Evolutionary conservation across 2,888 invertebrate genomes (phyloP).

Genomic region (Drosophila picticornis): DNA sequence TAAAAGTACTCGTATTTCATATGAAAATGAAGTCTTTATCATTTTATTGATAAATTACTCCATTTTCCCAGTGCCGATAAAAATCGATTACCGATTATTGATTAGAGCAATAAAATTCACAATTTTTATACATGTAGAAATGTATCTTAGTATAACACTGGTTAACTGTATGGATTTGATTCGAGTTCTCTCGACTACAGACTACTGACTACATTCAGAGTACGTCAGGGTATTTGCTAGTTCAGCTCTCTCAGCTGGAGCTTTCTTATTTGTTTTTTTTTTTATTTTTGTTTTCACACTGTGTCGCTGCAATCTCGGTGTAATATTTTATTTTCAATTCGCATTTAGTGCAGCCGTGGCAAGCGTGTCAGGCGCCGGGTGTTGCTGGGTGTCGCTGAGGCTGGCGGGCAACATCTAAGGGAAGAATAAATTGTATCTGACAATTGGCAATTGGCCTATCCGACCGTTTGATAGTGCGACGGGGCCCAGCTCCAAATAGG

Average conservation of each 20-base stretch:
- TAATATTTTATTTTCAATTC: constrained; percentile 82
- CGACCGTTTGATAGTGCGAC: constrained; percentile 72
- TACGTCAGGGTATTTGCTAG: not conserved
- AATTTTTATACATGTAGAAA: not conserved
- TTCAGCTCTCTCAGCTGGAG: not conserved
- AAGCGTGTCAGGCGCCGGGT: constrained; percentile 26
- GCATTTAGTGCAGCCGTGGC: constrained; percentile 75
- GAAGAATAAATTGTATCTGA: constrained; percentile 81
- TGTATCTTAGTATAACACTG: not conserved
- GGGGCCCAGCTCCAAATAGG: constrained; percentile 55
- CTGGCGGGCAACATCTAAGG: constrained; percentile 63
- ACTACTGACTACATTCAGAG: not conserved
- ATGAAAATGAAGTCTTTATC: not conserved
- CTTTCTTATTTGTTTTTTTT: not conserved
- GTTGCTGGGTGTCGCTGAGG: not conserved
- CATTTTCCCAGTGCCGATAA: not conserved
- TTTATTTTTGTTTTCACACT: constrained; percentile 32
- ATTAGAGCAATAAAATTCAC: not conserved
- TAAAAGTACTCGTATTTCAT: not conserved
- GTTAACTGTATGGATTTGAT: not conserved
- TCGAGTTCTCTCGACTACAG: not conserved
- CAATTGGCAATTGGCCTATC: constrained; percentile 81
- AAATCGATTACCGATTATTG: not conserved
- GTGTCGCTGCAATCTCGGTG: constrained; percentile 72
- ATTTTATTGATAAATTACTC: not conserved